phyloP scores from a whole-genome alignment of 2,797 vertebrate species.

The Diglossa cyanea region DNA sequence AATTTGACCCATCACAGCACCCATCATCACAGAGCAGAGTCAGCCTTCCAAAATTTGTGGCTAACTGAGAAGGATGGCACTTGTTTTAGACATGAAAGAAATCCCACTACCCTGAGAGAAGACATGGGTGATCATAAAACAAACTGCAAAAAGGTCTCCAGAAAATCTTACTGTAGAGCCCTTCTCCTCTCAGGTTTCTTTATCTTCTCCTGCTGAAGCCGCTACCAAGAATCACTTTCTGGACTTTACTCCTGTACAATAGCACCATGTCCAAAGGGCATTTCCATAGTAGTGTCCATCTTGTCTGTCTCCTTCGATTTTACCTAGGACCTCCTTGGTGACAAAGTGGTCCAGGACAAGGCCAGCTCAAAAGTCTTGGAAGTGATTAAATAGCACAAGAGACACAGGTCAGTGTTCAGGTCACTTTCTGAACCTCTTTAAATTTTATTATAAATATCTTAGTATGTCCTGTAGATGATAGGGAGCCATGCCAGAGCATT shows the following conservation, averaged over 20 bases:
- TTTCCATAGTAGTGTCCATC: neutral
- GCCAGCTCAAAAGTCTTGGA: neutral
- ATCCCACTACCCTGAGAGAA: neutral
- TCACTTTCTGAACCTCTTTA: neutral
- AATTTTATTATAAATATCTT: neutral
- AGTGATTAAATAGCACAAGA: neutral
- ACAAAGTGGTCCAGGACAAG: neutral
- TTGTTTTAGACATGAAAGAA: neutral
- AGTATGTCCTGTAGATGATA: neutral
- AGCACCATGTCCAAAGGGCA: fast-evolving
- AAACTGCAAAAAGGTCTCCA: neutral
- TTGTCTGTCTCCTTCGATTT: neutral
- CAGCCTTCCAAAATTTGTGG: neutral
- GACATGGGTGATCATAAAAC: fast-evolving
- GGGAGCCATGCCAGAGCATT: fast-evolving
- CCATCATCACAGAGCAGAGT: neutral
- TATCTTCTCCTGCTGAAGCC: neutral
- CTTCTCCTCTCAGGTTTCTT: neutral
- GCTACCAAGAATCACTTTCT: neutral
- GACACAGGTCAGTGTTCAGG: neutral
- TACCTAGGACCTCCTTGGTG: neutral
- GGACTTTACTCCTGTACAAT: neutral
- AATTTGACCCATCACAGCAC: neutral
- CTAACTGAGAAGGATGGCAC: neutral
- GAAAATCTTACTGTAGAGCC: neutral